Conservation (phyloP, 2,113 vertebrate genomes). For the Larimichthys crocea region DNA sequence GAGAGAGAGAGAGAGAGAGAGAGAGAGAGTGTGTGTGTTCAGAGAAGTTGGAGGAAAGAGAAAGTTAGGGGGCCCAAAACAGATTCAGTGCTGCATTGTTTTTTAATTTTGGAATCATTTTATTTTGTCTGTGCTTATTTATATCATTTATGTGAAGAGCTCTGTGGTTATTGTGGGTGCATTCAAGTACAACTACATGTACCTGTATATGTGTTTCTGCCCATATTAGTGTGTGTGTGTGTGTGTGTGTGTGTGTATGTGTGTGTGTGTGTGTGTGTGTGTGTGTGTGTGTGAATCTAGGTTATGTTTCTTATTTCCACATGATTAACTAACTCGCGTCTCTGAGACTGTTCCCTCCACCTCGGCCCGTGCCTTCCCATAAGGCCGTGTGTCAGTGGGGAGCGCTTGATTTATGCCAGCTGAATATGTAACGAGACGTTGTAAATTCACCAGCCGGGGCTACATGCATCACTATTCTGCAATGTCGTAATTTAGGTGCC, state of each 20-base stretch:
- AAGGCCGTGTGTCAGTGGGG: slow-evolving; percentile 90
- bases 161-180: not conserved
- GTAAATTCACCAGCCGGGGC: slow-evolving; percentile 91
- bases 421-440: slow-evolving; percentile 94
- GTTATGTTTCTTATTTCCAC: slow-evolving; percentile 82
- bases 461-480: slow-evolving; percentile 77
- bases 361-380: slow-evolving; percentile 88
- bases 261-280: slow-evolving; percentile 70
- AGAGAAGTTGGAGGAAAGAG: slow-evolving; percentile 37
- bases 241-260: slow-evolving; percentile 34
- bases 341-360: slow-evolving; percentile 64
- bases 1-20: not conserved
- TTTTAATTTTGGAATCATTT: slow-evolving; percentile 40
- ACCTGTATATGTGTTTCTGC: slow-evolving; percentile 9
- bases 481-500: slow-evolving; percentile 86
- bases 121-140: slow-evolving; percentile 47
- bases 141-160: slow-evolving; percentile 8
- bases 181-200: slow-evolving; percentile 5
- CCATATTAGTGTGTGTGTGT: slow-evolving; percentile 58
- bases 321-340: slow-evolving; percentile 80
- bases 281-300: slow-evolving; percentile 88
- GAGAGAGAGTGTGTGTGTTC: not conserved
- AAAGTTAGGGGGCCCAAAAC: slow-evolving; percentile 31
- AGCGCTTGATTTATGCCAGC: slow-evolving; percentile 92
- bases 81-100: slow-evolving; percentile 45